Base-by-base conservation (phyloP, 2,113 vertebrate species). In the Gulo gulo region DNA sequence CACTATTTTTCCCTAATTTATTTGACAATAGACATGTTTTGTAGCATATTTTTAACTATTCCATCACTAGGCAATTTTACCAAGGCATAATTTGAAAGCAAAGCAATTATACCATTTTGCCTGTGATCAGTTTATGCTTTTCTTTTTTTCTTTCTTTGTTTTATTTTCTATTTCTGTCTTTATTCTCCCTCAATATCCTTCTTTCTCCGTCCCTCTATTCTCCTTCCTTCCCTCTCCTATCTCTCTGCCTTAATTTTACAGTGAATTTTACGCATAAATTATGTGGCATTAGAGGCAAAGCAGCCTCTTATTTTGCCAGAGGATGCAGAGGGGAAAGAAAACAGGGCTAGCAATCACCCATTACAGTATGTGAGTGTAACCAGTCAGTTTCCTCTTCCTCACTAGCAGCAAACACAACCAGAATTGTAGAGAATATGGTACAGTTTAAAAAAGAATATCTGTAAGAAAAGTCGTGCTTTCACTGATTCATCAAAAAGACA, bases 1-100 rank as follows among this genome's bases (percentile, higher is more conserved):
- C 88, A 87, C 92, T 93, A 73, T 59, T 94, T 90, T 96, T 92
- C 74, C 97, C 93, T 97, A 87, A 98, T 97, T 98, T 97, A 80
- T 93, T 91, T 98, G 92, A 96, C 67, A 91, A 80, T 88, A 81
- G 18, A 39, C 34, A 83, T 71, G 88, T 96, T 79, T 96, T 86
- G 47, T 21, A 91, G 76, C n/a, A 92, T 94, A 65, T 91, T 98
- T 97, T 96, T 97, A 98, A 93, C 79, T 76, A 90, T 94, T 82
- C 18, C 36, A 26, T 94, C 78, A 73, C 55, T 94, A 52, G 79
- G 24, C 42, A 91, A 55, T 81, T 98, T 82, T 95, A 23, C 73
- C 92, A 94, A 81, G 74, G 0, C 47, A 94, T 87, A 78, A 50
- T 82, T 84, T 97, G 90, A 57, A 97, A 88, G 95, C 84, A 97